Conservation (phyloP, 1,140 invertebrate species). For the Piezodorus guildinii region DNA sequence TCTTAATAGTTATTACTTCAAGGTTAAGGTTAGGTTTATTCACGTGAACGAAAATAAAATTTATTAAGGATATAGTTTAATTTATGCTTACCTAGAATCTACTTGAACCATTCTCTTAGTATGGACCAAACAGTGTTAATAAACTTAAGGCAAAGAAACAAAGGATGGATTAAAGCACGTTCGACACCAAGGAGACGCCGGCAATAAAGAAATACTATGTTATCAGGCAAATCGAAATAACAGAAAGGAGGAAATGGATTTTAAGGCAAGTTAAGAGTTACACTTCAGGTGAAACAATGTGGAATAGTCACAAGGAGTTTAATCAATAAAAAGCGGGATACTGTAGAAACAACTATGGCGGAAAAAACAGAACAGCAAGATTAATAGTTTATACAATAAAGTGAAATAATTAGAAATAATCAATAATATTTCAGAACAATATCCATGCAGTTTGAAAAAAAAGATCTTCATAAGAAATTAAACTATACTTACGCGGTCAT, state of each 20-base stretch:
- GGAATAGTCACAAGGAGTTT: not conserved
- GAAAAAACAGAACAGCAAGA: not conserved
- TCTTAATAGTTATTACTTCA: not conserved
- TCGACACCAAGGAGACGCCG: not conserved
- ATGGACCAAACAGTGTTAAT: not conserved
- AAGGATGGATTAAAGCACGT: too few relatives aligned
- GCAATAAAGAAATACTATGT: not conserved
- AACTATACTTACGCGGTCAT: constrained; percentile 1
- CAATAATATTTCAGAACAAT: not conserved
- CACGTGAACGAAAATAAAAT: not conserved
- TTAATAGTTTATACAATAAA: not conserved
- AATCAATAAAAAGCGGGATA: constrained; percentile 13
- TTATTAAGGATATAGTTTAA: not conserved
- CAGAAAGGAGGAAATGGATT: not conserved
- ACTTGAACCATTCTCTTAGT: not conserved
- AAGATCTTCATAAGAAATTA: not conserved
- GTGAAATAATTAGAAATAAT: not conserved
- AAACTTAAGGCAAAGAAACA: not conserved
- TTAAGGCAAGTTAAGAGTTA: not conserved
- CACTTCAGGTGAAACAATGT: not conserved
- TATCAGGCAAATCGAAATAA: not conserved
- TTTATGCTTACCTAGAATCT: not conserved
- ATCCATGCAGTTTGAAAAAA: not conserved
- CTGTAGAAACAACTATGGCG: constrained; percentile 6
- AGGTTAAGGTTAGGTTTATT: constrained; percentile 9